A percentile compares a stretch with the other conserved stretches of the same genome.
These are phyloP conservation scores for Nebria salina DNA, from an alignment of 2,888 invertebrate species.

Conservation along the genomic window DNA sequence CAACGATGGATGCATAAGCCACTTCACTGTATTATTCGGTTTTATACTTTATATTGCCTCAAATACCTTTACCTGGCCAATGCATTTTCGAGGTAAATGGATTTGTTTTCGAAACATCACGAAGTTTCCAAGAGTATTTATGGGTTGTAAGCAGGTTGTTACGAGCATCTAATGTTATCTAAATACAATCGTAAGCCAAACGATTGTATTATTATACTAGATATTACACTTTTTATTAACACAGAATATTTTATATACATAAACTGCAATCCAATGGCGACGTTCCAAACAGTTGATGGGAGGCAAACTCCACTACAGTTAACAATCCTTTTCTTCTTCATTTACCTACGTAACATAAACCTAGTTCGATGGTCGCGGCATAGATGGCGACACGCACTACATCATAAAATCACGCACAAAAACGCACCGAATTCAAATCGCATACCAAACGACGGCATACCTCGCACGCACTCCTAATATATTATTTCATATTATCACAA, in stretches of 20 bases:
- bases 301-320: conserved; percentile 63
- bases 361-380: conserved; percentile 22
- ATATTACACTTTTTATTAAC: conserved; percentile 54
- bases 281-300: conserved; percentile 62
- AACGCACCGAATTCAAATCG: neutral
- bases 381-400: conserved; percentile 26
- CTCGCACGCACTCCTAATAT: too few species aligned
- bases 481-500: too few species aligned
- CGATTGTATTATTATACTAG: conserved; percentile 46
- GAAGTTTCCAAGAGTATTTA: conserved; percentile 37
- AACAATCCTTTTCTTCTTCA: conserved; percentile 57
- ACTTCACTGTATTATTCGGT: neutral
- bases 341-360: conserved; percentile 47
- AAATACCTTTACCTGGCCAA: conserved; percentile 56
- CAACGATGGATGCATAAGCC: neutral
- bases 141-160: conserved; percentile 33
- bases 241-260: conserved; percentile 57
- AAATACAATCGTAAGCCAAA: conserved; percentile 25
- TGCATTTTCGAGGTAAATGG: conserved; percentile 59
- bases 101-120: conserved; percentile 58
- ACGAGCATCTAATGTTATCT: conserved; percentile 36
- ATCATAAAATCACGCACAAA: neutral
- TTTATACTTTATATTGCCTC: conserved; percentile 48
- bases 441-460: too few species aligned
- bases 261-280: conserved; percentile 62